Percentiles rank a stretch among this genome's conserved stretches.
Evolutionary conservation across 2,797 vertebrate genomes (phyloP).

Genomic region (Pogoniulus pusillus): DNA sequence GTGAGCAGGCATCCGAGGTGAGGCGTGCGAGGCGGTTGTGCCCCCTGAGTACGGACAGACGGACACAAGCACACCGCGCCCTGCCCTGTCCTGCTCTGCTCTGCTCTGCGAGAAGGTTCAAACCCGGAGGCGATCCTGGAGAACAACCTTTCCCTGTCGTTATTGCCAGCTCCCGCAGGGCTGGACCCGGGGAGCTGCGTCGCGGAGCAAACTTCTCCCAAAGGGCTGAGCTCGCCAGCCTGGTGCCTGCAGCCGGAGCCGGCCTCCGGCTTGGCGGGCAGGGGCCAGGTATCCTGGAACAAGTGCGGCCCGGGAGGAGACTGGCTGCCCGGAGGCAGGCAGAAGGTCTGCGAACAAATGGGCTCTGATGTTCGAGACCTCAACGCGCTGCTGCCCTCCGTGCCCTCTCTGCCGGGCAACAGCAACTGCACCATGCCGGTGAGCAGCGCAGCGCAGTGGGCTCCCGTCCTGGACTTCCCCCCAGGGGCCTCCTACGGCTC

Average conservation of each 20-base stretch:
- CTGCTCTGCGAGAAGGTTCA: slow-evolving; percentile 41
- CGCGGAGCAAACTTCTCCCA: slow-evolving; percentile 67
- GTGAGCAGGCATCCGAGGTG: slow-evolving; percentile 83
- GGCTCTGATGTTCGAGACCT: slow-evolving; percentile 92
- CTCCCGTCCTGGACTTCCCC: slow-evolving; percentile 84
- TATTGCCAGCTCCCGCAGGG: slow-evolving; percentile 68
- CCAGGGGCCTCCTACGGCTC: slow-evolving; percentile 87
- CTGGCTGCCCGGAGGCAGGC: slow-evolving; percentile 50
- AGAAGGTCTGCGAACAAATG: slow-evolving; percentile 78
- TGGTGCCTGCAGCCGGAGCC: slow-evolving; percentile 69
- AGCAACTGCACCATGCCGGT: slow-evolving; percentile 87
- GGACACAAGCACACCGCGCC: not conserved
- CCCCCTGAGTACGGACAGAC: slow-evolving; percentile 49
- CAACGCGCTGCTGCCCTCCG: slow-evolving; percentile 87
- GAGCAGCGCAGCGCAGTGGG: slow-evolving; percentile 89
- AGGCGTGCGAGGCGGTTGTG: slow-evolving; percentile 80
- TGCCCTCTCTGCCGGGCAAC: slow-evolving; percentile 83
- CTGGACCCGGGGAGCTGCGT: slow-evolving; percentile 71
- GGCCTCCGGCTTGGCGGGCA: slow-evolving; percentile 55
- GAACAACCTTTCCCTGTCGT: slow-evolving; percentile 65
- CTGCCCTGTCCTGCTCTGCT: not conserved
- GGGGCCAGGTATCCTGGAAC: slow-evolving; percentile 60
- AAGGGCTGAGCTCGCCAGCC: slow-evolving; percentile 52
- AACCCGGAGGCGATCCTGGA: slow-evolving; percentile 72
- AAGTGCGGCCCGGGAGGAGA: slow-evolving; percentile 59